Evolutionary conservation across 1,140 invertebrate genomes (phyloP), one percentile per base, ranked within the genome.

Genomic region (Bombus turneri): DNA sequence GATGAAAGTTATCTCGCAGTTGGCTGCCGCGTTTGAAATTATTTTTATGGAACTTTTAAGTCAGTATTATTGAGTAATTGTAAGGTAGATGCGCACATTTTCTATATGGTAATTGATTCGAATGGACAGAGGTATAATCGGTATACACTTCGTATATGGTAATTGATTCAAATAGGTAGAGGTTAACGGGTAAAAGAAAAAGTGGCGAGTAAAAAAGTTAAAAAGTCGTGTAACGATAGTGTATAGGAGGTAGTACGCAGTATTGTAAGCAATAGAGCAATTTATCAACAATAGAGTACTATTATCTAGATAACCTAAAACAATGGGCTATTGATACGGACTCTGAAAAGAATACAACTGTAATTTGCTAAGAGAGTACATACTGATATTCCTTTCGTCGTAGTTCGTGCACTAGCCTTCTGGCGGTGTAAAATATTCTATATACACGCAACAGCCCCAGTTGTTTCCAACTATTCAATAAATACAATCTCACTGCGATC

Each of bases 251-350:
- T 43, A 31, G 28, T 43, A 41, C n/a, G 18, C 57, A n/a, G 57
- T 41, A 78, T 64, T 78, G 75, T 78, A 78, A 78, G 62, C 75
- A 78, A 78, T 78, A 78, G 75, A 78, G 75, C 75, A 78, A 78
- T 78, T 78, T 78, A 78, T 77, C 75, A 78, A 78, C 75, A 78
- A 78, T 78, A 34, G 75, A 62, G 75, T 22, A 66, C 75, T 78
- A 78, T 78, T 78, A 78, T 64, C 57, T 64, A 64, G 75, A 78
- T 64, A 64, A 41, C 37, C 13, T 78, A 78, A 78, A 78, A 78
- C 75, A 78, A 78, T 78, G 4, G 75, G 37, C 75, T 64, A 78
- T 78, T 78, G 75, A 64, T 78, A 64, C 12, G 37, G n/a, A 31
- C 28, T 31, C 9, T 31, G 37, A 39, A 78, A 78, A 78, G 75